These are phyloP conservation scores for Subacronicta megacephala DNA, from an alignment of 2,888 invertebrate genomes.

Conservation along the genomic window DNA sequence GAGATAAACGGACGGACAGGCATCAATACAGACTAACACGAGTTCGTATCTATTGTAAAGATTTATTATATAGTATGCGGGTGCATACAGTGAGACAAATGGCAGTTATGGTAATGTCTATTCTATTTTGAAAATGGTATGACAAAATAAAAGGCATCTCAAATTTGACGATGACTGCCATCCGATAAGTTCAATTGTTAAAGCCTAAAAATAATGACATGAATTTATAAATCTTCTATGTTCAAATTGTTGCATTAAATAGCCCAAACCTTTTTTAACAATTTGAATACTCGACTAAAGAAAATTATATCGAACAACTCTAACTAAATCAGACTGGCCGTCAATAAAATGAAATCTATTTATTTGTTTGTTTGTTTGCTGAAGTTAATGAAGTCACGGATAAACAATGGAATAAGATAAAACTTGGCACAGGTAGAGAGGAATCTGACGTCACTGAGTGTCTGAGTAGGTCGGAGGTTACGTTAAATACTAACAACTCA, in stretches of 20 bases:
- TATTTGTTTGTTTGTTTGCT: conserved; percentile 19
- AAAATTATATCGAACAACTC: conserved; percentile 3
- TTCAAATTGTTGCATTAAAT: too few species aligned
- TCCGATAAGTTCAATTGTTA: not conserved
- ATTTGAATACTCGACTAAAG: conserved; percentile 22
- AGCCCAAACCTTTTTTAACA: not conserved
- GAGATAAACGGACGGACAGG: conserved; percentile 51
- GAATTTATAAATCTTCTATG: too few species aligned
- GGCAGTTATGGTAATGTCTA: conserved; percentile 26
- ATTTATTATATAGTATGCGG: conserved; percentile 58
- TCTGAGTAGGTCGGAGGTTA: conserved; percentile 21
- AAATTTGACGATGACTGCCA: not conserved
- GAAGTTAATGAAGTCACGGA: conserved; percentile 14
- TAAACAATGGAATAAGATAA: conserved; percentile 34
- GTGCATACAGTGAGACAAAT: conserved; percentile 44
- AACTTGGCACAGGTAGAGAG: conserved; percentile 44
- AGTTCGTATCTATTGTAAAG: conserved; percentile 47
- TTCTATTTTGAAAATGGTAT: conserved; percentile 33
- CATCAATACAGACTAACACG: conserved; percentile 47
- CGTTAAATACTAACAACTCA: conserved; percentile 4
- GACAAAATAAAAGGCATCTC: conserved; percentile 22
- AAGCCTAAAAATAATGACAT: too few species aligned
- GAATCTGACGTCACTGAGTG: conserved; percentile 22
- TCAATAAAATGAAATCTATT: conserved; percentile 1
- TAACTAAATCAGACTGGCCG: conserved; percentile 16